These are phyloP conservation scores for Eristalis pertinax DNA, from an alignment of 2,888 invertebrate species.

Conservation along the genomic window DNA sequence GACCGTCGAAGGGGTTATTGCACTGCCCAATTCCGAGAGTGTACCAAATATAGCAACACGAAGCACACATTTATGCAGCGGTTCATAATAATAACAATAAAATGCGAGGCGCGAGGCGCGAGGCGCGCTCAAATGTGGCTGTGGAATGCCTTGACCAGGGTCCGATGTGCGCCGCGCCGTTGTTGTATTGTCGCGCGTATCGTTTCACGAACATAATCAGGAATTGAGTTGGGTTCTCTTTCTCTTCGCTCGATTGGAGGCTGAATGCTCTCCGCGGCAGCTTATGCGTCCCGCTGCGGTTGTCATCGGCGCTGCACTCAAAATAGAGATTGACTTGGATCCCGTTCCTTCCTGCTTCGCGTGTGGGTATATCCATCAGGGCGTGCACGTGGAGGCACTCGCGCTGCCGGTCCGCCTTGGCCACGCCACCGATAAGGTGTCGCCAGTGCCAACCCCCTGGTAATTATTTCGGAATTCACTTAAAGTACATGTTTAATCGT, in stretches of 20 bases:
- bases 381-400: slow-evolving; percentile 18
- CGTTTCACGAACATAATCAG: slow-evolving; percentile 49
- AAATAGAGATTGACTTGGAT: slow-evolving; percentile 49
- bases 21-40: slow-evolving; percentile 71
- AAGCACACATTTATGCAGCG: slow-evolving; percentile 51
- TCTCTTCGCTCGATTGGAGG: slow-evolving; percentile 4
- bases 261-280: slow-evolving; percentile 18
- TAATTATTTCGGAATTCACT: slow-evolving; percentile 36
- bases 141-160: slow-evolving; percentile 22
- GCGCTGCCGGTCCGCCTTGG: slow-evolving; percentile 10
- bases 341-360: slow-evolving; percentile 40
- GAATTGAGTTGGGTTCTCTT: slow-evolving; percentile 35
- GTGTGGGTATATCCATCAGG: slow-evolving; percentile 6
- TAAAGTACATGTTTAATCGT: slow-evolving; percentile 45
- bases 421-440: slow-evolving; percentile 5
- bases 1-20: slow-evolving; percentile 65
- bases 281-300: background rate
- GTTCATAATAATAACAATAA: slow-evolving; percentile 64
- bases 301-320: slow-evolving; percentile 35
- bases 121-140: slow-evolving; percentile 43
- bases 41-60: slow-evolving; percentile 50
- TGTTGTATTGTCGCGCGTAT: slow-evolving; percentile 12
- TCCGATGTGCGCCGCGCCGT: background rate
- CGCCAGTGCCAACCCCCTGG: background rate
- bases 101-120: slow-evolving; percentile 38